Evolutionary conservation across 2,888 invertebrate species (phyloP).

Genomic region (Palloptera scutellata): DNA sequence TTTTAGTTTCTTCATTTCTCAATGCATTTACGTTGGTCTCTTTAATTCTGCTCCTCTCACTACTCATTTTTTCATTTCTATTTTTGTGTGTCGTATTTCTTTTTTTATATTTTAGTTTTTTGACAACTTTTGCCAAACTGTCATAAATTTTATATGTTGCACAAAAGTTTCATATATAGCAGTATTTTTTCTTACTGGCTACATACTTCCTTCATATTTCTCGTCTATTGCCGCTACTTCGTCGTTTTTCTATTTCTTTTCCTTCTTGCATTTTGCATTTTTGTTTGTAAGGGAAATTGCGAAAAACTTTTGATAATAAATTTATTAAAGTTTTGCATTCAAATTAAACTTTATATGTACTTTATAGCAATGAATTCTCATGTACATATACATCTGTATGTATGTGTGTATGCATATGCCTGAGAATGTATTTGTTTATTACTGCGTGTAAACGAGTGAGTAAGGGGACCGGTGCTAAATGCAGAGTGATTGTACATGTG

Average conservation of each 20-base stretch:
- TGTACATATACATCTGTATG: background rate
- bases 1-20: slow-evolving; percentile 1
- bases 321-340: slow-evolving; percentile 55
- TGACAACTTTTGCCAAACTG: slow-evolving; percentile 51
- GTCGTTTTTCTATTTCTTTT: slow-evolving; percentile 20
- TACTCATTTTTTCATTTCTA: slow-evolving; percentile 22
- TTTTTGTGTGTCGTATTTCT: slow-evolving; percentile 27
- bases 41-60: slow-evolving; percentile 1
- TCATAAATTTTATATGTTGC: slow-evolving; percentile 55
- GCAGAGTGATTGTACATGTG: no score
- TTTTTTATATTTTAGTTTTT: slow-evolving; percentile 29
- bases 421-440: slow-evolving; percentile 14
- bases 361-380: background rate
- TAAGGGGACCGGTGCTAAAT: no score
- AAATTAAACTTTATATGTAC: slow-evolving; percentile 47
- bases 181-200: no score
- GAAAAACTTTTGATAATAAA: slow-evolving; percentile 53
- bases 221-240: no score
- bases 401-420: slow-evolving; percentile 1
- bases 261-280: slow-evolving; percentile 30
- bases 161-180: slow-evolving; percentile 41
- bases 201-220: no score
- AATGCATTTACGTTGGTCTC: background rate
- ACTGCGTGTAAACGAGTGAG: background rate
- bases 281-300: slow-evolving; percentile 36